Evolutionary conservation across 2,113 vertebrate genomes (phyloP).

Genomic region (Smithornis capensis): DNA sequence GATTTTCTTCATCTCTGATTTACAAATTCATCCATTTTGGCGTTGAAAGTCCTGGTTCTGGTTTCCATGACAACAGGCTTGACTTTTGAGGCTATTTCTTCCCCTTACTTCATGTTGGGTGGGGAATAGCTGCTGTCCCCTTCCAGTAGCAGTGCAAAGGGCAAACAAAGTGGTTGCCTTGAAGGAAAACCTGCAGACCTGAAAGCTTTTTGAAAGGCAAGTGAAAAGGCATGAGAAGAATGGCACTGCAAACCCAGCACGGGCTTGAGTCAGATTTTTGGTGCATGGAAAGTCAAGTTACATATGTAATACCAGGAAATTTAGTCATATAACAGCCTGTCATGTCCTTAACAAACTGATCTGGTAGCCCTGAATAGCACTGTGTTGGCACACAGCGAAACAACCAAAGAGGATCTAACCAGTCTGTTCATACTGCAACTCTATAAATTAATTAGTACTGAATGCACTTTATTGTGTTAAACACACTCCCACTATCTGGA

Average conservation of each 20-base stretch:
- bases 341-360: not conserved
- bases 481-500: not conserved
- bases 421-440: not conserved
- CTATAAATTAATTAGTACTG: not conserved
- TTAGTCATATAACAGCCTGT: not conserved
- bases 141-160: not conserved
- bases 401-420: not conserved
- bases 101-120: not conserved
- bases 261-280: not conserved
- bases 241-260: not conserved
- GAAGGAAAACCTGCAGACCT: not conserved
- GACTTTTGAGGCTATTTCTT: conserved; percentile 35
- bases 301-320: not conserved
- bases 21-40: conserved; percentile 7
- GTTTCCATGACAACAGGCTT: conserved; percentile 56
- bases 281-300: not conserved
- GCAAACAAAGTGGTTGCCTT: not conserved
- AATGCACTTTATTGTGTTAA: not conserved
- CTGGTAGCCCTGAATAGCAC: not conserved
- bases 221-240: not conserved
- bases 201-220: not conserved
- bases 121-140: not conserved
- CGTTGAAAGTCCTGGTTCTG: not conserved
- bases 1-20: not conserved
- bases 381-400: not conserved